phyloP scores from a whole-genome alignment of 2,113 vertebrate genomes.

The Coryphaenoides rupestris region DNA sequence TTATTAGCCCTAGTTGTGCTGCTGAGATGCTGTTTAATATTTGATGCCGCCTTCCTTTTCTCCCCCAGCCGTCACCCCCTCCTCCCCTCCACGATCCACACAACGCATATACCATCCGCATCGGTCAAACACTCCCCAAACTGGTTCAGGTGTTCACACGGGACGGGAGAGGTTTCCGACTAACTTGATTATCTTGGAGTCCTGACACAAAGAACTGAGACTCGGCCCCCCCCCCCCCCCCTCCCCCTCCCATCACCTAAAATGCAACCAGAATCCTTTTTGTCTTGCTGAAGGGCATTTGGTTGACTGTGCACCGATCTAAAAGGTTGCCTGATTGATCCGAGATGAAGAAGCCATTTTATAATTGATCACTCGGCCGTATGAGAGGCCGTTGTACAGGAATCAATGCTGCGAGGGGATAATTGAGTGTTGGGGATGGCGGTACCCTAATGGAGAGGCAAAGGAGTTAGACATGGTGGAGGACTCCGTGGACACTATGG shows the following conservation, averaged over 20 bases:
- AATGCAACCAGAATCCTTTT: background rate
- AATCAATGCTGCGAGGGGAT: background rate
- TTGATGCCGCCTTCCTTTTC: conserved; percentile 65
- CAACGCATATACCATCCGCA: background rate
- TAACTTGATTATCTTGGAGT: too few relatives aligned
- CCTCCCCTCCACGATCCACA: background rate
- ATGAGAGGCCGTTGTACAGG: conserved; percentile 7
- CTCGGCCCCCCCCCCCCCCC: conserved; percentile 32
- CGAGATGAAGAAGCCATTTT: conserved; percentile 4
- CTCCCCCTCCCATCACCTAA: conserved; percentile 7
- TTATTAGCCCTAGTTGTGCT: conserved; percentile 75
- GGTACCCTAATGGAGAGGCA: background rate
- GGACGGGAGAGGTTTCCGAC: background rate
- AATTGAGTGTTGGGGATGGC: background rate
- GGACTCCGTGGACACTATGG: background rate
- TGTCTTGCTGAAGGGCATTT: too few relatives aligned
- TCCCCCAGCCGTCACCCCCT: background rate
- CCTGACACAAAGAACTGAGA: background rate
- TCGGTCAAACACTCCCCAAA: background rate
- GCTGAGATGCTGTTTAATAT: conserved; percentile 76
- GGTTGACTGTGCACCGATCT: conserved; percentile 13
- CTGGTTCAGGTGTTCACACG: background rate
- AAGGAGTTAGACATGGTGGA: background rate
- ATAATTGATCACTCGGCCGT: conserved; percentile 13
- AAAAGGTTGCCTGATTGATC: conserved; percentile 29